phyloP scores from a whole-genome alignment of 2,113 vertebrate species.

The Alexandromys fortis region DNA sequence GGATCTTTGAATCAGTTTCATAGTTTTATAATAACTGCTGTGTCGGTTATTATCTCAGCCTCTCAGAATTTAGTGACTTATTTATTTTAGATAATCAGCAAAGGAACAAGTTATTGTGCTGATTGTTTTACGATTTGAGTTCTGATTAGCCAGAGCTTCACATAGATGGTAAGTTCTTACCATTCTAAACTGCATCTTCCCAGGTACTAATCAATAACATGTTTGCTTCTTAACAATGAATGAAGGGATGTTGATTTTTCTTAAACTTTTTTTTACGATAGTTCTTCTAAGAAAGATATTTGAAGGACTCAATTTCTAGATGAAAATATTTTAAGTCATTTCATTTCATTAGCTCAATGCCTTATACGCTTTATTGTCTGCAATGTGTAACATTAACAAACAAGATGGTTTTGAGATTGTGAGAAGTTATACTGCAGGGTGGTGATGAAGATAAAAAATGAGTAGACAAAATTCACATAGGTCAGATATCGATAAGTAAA shows the following conservation, averaged over 20 bases:
- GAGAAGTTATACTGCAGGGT: background rate
- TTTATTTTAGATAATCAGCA: too few relatives aligned
- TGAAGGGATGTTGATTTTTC: background rate
- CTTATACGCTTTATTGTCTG: background rate
- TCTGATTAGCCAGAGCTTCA: background rate
- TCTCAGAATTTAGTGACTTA: background rate
- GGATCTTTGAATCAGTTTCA: background rate
- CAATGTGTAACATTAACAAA: background rate
- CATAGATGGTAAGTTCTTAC: background rate
- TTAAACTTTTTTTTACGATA: background rate
- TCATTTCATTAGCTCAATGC: background rate
- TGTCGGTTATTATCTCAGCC: background rate
- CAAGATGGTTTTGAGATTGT: background rate
- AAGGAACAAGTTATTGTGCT: background rate
- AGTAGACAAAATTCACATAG: background rate
- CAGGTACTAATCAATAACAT: background rate
- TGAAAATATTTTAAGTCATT: background rate
- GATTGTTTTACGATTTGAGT: background rate
- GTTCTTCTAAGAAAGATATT: background rate
- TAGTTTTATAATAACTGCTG: background rate
- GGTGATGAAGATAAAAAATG: background rate
- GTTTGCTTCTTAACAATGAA: conserved; percentile 37
- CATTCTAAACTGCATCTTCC: background rate
- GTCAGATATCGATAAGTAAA: background rate
- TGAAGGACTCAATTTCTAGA: background rate